Base-by-base conservation (phyloP, 64 coral and sea anemone species). In the Montipora foliosa region DNA sequence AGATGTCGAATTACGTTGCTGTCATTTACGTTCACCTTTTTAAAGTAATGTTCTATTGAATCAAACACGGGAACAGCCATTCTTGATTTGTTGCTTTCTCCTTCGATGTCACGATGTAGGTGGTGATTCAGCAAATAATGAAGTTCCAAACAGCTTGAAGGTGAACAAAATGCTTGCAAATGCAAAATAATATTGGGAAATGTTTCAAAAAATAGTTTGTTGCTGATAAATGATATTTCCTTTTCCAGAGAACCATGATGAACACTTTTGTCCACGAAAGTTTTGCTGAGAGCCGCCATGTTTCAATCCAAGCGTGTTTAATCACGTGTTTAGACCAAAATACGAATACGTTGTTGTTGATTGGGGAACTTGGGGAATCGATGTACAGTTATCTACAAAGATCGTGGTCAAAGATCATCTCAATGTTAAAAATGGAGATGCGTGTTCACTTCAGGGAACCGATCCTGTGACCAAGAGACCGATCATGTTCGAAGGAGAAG, bases 101-200 rank as follows among this genome's bases (percentile, higher is more conserved):
- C 51, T 5, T 55, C 9, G 15, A 62, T 61, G 8, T 14, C 21
- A 14, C 79, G 55, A 82, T 62, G 55, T 20, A 82, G 51, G 21
- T 82, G 3, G 20, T 19, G 79, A 82, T 59, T 6, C 9, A 61
- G 78, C 79, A 81, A 82, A 82, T 82, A 75, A 61, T 82, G 53
- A 82, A 80, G 46, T 80, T 80, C 79, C 79, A 19, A 81, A 11
- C 79, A 60, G 52, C 20, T 57, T 81, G 79, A 60, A 24, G 72
- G n/a, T 5, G 21, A 81, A 29, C 17, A 37, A 58, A 81, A 81
- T n/a, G 52, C 51, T 81, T 24, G 52, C 24, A 75, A 10, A 37
- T 75, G 29, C 72, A 75, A 75, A 11, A 75, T 24, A 75, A 37
- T 20, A 75, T 12, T 75, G 29, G 72, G 72, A 75, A 75, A 2